Conservation (phyloP, 2,888 invertebrate species). For the Galerucella calmariensis region DNA sequence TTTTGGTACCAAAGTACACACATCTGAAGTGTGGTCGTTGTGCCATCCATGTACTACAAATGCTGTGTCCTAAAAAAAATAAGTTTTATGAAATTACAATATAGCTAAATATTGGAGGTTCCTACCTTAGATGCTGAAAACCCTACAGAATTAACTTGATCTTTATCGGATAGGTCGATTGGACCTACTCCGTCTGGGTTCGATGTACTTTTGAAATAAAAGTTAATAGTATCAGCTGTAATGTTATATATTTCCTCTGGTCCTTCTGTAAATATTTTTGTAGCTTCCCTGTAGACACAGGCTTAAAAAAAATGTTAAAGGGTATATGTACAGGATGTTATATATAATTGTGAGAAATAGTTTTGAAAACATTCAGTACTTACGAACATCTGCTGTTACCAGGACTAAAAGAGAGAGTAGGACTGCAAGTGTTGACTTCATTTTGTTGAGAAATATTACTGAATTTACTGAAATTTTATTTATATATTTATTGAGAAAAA, state of each 20-base stretch:
- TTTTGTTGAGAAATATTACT: neutral
- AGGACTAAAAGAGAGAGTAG: neutral
- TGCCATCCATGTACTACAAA: constrained; percentile 60
- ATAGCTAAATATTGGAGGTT: neutral
- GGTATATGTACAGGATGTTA: neutral
- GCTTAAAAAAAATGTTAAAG: neutral
- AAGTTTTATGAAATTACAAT: neutral
- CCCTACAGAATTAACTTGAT: neutral
- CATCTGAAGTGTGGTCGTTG: constrained; percentile 49
- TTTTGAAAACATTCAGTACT: neutral
- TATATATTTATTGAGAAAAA: neutral
- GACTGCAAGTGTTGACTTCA: neutral
- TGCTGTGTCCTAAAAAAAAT: constrained; percentile 42
- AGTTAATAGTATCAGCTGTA: neutral
- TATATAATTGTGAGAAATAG: neutral
- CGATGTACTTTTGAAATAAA: neutral
- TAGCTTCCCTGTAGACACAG: neutral
- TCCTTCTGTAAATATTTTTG: neutral
- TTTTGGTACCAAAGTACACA: constrained; percentile 47
- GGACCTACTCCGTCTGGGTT: neutral
- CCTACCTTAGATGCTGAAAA: neutral
- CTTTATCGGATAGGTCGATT: neutral
- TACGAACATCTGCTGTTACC: constrained; percentile 4
- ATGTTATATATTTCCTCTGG: neutral
- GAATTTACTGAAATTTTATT: neutral